phyloP scores from a whole-genome alignment of 2,797 vertebrate species.

The Chelidonichthys spinosus region DNA sequence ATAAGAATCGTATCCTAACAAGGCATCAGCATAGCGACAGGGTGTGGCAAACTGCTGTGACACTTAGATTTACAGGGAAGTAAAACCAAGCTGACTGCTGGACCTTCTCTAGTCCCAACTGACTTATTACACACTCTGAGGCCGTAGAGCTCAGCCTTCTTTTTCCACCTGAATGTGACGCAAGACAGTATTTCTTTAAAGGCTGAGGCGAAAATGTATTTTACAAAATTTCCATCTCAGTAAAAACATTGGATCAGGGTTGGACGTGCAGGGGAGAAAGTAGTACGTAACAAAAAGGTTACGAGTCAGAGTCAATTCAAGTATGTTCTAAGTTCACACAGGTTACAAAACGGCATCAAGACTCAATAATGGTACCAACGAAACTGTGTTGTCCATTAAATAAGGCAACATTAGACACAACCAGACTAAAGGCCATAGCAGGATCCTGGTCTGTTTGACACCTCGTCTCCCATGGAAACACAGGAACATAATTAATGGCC shows the following conservation, averaged over 20 bases:
- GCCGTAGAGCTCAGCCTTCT: constrained; percentile 10
- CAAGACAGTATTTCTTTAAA: constrained; percentile 23
- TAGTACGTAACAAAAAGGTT: constrained; percentile 14
- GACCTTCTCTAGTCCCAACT: constrained; percentile 16
- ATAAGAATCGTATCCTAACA: constrained; percentile 10
- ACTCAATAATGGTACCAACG: constrained; percentile 23
- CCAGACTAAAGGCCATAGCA: not conserved
- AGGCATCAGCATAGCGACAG: not conserved
- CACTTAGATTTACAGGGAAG: constrained; percentile 43
- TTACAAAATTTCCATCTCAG: constrained; percentile 26
- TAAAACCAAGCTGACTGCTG: constrained; percentile 30
- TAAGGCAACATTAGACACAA: constrained; percentile 16
- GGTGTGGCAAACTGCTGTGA: constrained; percentile 34
- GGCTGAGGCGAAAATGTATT: constrained; percentile 15
- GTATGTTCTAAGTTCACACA: constrained; percentile 26
- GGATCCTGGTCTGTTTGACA: not conserved
- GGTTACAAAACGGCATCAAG: constrained; percentile 10
- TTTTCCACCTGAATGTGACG: not conserved
- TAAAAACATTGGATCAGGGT: constrained; percentile 17
- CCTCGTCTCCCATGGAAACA: not conserved
- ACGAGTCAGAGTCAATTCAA: constrained; percentile 12
- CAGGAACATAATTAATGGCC: not conserved
- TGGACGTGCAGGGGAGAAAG: not conserved
- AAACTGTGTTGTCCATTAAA: constrained; percentile 4
- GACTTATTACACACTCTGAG: constrained; percentile 42